A percentile compares a stretch with the other conserved stretches of the same genome.
Evolutionary conservation across 2,888 invertebrate species (phyloP).

Genomic region (Parasteatoda lunata): DNA sequence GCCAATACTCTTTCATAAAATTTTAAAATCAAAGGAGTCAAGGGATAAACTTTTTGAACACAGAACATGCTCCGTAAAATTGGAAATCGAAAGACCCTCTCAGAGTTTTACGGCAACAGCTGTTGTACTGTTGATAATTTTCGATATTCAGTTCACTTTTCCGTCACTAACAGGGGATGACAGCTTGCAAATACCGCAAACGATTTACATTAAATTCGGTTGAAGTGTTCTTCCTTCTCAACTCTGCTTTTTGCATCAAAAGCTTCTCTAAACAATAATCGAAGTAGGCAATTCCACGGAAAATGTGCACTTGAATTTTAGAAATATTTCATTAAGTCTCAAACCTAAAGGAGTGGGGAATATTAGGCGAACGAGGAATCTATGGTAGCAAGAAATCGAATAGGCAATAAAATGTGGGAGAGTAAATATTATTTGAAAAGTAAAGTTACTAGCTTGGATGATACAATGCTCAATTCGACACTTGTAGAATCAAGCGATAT

Average conservation of each 20-base stretch:
- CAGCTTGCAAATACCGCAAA: neutral
- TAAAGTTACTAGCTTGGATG: too few relatives aligned
- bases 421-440: too few relatives aligned
- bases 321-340: neutral
- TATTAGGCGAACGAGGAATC: too few relatives aligned
- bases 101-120: constrained; percentile 1
- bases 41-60: neutral
- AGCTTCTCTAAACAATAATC: neutral
- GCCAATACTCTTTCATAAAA: neutral
- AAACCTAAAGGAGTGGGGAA: neutral
- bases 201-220: neutral
- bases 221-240: neutral
- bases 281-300: neutral
- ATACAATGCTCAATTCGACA: too few relatives aligned
- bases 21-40: neutral
- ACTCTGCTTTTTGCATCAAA: neutral
- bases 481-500: too few relatives aligned
- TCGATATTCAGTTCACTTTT: constrained; percentile 12
- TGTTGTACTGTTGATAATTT: constrained; percentile 14
- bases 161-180: neutral
- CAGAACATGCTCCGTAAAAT: neutral
- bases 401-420: too few relatives aligned
- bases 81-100: neutral
- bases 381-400: too few relatives aligned
- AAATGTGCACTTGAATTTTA: neutral